These are phyloP conservation scores for Norana najaformis DNA, from an alignment of 2,888 invertebrate species.

Conservation along the genomic window DNA sequence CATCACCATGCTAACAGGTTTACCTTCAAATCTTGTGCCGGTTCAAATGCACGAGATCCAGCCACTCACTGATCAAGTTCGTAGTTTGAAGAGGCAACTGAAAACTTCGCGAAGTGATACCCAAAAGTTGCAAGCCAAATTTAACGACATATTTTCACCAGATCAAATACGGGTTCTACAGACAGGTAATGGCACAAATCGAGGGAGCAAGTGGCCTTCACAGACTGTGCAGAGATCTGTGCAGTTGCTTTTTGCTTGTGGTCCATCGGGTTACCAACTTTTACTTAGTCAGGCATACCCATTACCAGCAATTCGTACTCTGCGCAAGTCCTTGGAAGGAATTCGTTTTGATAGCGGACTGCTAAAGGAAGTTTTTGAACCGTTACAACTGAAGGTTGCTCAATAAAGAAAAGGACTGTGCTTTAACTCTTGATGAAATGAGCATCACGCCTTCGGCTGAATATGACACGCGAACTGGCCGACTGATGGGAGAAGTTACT, in stretches of 20 bases:
- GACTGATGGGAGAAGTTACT: not conserved
- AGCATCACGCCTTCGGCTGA: slow-evolving; percentile 2
- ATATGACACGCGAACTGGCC: not conserved
- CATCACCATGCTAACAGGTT: too few species aligned
- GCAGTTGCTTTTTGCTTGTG: not conserved
- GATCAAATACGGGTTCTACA: too few species aligned
- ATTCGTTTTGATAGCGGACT: not conserved
- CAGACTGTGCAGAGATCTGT: too few species aligned
- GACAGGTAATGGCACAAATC: too few species aligned
- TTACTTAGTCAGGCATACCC: not conserved
- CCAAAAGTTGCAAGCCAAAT: not conserved
- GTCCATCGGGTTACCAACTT: not conserved
- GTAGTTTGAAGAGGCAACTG: not conserved
- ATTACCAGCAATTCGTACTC: too few species aligned
- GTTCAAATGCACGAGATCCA: too few species aligned
- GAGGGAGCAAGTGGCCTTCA: too few species aligned
- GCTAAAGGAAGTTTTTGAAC: not conserved
- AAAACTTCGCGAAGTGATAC: not conserved
- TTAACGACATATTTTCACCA: too few species aligned
- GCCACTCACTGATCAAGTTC: too few species aligned
- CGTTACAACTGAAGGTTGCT: not conserved
- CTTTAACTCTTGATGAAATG: not conserved
- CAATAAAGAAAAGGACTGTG: slow-evolving; percentile 1
- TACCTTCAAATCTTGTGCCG: too few species aligned
- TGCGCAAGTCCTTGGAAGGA: not conserved